These are phyloP conservation scores for Rhipidura dahli DNA, from an alignment of 2,113 vertebrate species.

Conservation along the genomic window DNA sequence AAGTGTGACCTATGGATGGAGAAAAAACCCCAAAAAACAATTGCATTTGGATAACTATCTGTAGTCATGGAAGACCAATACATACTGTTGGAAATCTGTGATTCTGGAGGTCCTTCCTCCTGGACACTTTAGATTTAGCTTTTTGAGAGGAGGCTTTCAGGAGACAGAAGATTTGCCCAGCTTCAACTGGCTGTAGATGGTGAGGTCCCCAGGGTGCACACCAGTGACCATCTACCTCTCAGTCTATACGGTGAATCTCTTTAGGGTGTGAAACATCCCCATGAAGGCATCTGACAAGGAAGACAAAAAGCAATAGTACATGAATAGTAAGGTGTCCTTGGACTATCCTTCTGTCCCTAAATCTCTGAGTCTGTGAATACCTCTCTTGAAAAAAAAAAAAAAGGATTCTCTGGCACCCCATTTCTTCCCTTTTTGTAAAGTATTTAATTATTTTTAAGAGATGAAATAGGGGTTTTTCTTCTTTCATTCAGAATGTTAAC, in stretches of 20 bases:
- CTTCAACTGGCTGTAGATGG: not conserved
- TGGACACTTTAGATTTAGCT: rapidly evolving
- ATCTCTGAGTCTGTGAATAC: not conserved
- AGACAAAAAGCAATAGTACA: not conserved
- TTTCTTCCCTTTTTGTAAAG: not conserved
- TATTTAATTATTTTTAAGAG: not conserved
- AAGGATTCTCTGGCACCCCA: not conserved
- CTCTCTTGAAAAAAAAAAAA: not conserved
- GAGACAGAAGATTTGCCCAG: not conserved
- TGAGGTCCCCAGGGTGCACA: not conserved
- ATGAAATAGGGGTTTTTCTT: not conserved
- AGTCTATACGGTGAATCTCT: not conserved
- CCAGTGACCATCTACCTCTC: not conserved
- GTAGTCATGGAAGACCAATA: not conserved
- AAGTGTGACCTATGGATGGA: not conserved
- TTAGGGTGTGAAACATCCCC: not conserved
- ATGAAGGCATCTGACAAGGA: not conserved
- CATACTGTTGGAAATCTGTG: not conserved
- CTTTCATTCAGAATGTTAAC: not conserved
- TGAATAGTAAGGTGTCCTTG: not conserved
- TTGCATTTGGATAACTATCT: not conserved
- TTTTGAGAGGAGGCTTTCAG: not conserved
- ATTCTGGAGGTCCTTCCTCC: not conserved
- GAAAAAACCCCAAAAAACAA: not conserved
- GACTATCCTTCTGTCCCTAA: not conserved